phyloP scores from a whole-genome alignment of 2,888 invertebrate species.

The Drosophila nigritarsus region DNA sequence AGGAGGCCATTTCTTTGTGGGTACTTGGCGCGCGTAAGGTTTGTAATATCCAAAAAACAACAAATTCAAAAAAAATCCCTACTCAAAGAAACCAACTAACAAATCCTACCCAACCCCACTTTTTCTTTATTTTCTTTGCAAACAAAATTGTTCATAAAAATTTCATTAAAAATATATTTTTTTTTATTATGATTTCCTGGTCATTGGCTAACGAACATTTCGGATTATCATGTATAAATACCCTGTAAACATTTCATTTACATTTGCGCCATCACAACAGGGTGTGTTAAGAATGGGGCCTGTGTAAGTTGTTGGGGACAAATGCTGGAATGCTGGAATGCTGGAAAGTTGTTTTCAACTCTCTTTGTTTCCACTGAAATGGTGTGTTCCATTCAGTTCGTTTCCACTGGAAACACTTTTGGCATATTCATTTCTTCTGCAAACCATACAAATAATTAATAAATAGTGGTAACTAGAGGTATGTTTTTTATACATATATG shows the following conservation, averaged over 20 bases:
- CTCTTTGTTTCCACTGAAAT: constrained; percentile 17
- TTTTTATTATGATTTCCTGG: constrained; percentile 32
- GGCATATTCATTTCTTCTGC: background rate
- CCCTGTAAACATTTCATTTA: constrained; percentile 47
- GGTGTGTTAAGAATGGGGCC: constrained; percentile 7
- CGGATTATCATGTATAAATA: constrained; percentile 31
- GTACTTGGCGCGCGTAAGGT: constrained; percentile 97
- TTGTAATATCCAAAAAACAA: constrained; percentile 80
- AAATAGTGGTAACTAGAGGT: constrained; percentile 63
- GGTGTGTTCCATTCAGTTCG: background rate
- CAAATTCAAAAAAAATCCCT: constrained; percentile 6
- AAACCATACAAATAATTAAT: background rate
- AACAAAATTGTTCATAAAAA: constrained; percentile 23
- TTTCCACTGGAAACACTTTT: constrained; percentile 1
- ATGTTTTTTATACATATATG: constrained; percentile 46
- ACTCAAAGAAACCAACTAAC: constrained; percentile 26
- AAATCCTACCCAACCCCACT: constrained; percentile 35
- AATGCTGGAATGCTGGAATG: constrained; percentile 24
- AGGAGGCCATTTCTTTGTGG: constrained; percentile 97
- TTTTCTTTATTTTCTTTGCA: constrained; percentile 39
- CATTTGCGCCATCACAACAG: constrained; percentile 59
- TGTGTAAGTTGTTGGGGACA: constrained; percentile 15
- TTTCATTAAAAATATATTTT: background rate
- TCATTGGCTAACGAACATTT: constrained; percentile 57
- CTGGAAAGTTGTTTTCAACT: constrained; percentile 26